phyloP scores from a whole-genome alignment of 2,888 invertebrate species.

The Neria commutata region DNA sequence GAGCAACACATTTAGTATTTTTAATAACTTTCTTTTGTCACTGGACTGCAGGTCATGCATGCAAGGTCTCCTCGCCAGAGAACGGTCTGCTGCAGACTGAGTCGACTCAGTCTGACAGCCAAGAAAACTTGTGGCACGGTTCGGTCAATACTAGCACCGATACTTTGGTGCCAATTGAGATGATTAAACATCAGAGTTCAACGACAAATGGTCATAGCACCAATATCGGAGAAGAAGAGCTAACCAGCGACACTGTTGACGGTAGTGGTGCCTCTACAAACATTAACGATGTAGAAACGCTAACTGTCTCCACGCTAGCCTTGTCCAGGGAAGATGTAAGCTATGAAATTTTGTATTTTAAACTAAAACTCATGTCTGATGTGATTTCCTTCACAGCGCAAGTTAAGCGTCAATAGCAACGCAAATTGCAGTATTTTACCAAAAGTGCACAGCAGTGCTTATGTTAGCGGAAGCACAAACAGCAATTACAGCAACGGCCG shows the following conservation, averaged over 20 bases:
- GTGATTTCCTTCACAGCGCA: constrained; percentile 14
- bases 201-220: not conserved
- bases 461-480: no score
- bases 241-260: not conserved
- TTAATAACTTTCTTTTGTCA: no score
- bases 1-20: constrained; percentile 3
- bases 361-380: not conserved
- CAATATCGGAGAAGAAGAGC: no score
- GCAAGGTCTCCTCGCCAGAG: constrained; percentile 8
- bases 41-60: no score
- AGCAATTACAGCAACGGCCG: constrained; percentile 23
- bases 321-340: constrained; percentile 22
- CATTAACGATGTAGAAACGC: constrained; percentile 14
- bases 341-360: not conserved
- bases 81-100: no score
- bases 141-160: constrained; percentile 65
- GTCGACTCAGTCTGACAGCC: not conserved
- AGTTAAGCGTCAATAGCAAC: not conserved
- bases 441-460: constrained; percentile 51
- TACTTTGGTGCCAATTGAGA: constrained; percentile 61
- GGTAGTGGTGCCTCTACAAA: not conserved
- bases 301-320: not conserved
- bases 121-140: constrained; percentile 48
- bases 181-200: constrained; percentile 16
- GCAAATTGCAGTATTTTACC: constrained; percentile 52